Conservation (phyloP, 1,140 invertebrate genomes). For the Platorchestia sp. region DNA sequence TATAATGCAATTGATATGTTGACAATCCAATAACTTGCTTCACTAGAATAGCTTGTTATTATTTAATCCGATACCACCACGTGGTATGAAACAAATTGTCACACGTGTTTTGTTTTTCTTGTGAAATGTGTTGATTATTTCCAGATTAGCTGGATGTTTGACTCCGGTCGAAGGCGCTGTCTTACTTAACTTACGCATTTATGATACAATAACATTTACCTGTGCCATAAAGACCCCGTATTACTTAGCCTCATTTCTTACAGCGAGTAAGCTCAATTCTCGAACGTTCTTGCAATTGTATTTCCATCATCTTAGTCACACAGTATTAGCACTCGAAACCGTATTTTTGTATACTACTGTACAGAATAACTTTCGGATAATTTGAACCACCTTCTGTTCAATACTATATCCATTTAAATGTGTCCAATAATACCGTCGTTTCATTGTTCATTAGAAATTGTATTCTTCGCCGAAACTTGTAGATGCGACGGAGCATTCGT, state of each 20-base stretch:
- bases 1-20: background rate
- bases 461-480: too few relatives aligned
- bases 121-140: background rate
- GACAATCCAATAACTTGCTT: background rate
- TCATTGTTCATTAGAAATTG: background rate
- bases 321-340: background rate
- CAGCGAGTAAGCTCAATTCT: background rate
- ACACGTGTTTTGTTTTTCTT: background rate
- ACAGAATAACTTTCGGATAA: slow-evolving; percentile 1
- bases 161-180: background rate
- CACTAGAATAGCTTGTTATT: background rate
- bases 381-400: slow-evolving; percentile 14
- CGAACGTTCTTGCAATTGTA: background rate
- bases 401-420: slow-evolving; percentile 40
- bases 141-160: background rate
- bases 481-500: too few relatives aligned
- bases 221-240: background rate
- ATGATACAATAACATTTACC: background rate
- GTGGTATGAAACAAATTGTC: background rate
- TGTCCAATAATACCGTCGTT: background rate
- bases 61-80: background rate
- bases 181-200: background rate
- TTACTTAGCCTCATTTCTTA: background rate
- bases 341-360: slow-evolving; percentile 47
- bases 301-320: background rate